Percentiles rank a stretch among this genome's conserved stretches.
These are phyloP conservation scores for Minunthozetes semirufus DNA, from an alignment of 2,888 invertebrate genomes.

Conservation along the genomic window DNA sequence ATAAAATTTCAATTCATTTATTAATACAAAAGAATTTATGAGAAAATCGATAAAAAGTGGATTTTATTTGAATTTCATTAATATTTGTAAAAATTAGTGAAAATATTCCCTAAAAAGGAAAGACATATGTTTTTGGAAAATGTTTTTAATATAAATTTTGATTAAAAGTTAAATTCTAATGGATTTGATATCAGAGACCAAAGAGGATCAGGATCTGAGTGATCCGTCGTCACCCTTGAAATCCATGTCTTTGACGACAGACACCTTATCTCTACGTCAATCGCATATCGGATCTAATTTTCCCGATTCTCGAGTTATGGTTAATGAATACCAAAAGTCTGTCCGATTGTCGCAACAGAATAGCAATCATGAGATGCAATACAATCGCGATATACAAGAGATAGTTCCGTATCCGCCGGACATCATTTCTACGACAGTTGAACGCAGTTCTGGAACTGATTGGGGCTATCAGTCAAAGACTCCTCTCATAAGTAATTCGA, in stretches of 20 bases:
- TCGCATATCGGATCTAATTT: neutral
- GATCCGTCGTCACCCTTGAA: conserved; percentile 40
- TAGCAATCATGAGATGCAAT: neutral
- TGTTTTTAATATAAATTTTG: neutral
- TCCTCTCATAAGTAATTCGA: neutral
- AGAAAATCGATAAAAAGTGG: too few relatives aligned
- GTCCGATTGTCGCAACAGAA: neutral
- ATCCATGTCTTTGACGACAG: conserved; percentile 42
- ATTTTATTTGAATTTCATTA: too few relatives aligned
- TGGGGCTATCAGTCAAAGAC: conserved; percentile 24
- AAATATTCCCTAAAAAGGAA: too few relatives aligned
- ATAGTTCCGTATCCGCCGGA: conserved; percentile 46
- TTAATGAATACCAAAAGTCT: conserved; percentile 14
- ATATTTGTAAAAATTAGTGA: too few relatives aligned
- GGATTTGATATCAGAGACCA: neutral
- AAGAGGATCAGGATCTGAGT: neutral
- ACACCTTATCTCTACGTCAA: conserved; percentile 49
- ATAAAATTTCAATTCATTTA: neutral
- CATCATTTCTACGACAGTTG: conserved; percentile 45
- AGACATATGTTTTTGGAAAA: neutral
- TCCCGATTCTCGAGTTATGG: conserved; percentile 1
- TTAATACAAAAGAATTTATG: too few relatives aligned
- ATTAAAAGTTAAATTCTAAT: neutral
- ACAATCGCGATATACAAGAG: conserved; percentile 39
- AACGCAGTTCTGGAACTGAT: conserved; percentile 41